Percentiles rank a stretch among this genome's conserved stretches.
These are phyloP conservation scores for Tetragnatha versicolor DNA, from an alignment of 1,140 invertebrate genomes.

Conservation along the genomic window DNA sequence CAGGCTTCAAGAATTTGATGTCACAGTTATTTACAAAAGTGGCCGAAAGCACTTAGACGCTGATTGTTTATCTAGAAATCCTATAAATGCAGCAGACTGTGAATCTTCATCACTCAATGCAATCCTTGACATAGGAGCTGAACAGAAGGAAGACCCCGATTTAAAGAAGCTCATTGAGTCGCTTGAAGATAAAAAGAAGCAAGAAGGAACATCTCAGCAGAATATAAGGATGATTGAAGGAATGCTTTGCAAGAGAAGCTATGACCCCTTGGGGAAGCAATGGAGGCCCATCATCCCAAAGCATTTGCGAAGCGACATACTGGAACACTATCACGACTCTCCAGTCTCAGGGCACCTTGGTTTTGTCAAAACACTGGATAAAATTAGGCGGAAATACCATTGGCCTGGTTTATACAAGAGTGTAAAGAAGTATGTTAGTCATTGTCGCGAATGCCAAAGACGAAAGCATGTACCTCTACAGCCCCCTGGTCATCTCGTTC, in stretches of 20 bases:
- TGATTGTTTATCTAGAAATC: too few relatives aligned
- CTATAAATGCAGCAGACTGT: neutral
- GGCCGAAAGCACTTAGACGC: neutral
- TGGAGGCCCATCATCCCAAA: slow-evolving; percentile 5
- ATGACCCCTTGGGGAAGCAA: neutral
- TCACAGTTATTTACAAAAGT: slow-evolving; percentile 58
- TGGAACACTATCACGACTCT: slow-evolving; percentile 6
- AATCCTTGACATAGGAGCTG: neutral
- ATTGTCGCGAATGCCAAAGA: slow-evolving; percentile 20
- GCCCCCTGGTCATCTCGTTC: neutral
- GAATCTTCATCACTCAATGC: neutral
- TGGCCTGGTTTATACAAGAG: neutral
- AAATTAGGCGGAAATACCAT: neutral
- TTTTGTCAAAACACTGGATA: slow-evolving; percentile 14
- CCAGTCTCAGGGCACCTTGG: slow-evolving; percentile 9
- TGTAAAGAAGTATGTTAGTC: neutral
- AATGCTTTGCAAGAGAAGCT: slow-evolving; percentile 10
- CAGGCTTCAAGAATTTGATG: slow-evolving; percentile 66
- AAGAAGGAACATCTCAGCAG: too few relatives aligned
- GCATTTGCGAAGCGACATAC: neutral
- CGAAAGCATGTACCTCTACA: neutral
- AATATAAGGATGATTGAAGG: too few relatives aligned
- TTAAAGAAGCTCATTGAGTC: neutral
- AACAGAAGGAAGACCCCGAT: neutral
- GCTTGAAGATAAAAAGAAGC: neutral